Evolutionary conservation across 2,797 vertebrate species (phyloP).

Genomic region (Sciurus carolinensis): DNA sequence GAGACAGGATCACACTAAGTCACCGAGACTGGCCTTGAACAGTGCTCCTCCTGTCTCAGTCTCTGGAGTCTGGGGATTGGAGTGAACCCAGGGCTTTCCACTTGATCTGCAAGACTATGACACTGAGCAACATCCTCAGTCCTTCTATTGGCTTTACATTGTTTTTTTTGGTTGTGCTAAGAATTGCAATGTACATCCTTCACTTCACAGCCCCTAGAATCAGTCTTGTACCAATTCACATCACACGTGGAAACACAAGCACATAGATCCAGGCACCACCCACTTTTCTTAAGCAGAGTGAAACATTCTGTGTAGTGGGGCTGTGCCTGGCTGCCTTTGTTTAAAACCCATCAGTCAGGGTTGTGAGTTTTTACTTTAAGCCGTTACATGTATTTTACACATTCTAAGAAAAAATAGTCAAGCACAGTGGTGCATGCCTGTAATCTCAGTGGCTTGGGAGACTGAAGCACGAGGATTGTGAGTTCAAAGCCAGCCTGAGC

Average conservation of each 20-base stretch:
- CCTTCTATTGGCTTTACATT: not conserved
- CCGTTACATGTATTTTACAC: not conserved
- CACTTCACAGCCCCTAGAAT: not conserved
- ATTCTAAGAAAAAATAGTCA: slow-evolving; percentile 16
- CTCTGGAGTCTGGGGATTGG: not conserved
- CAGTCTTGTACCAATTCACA: not conserved
- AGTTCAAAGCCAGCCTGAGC: too few relatives aligned
- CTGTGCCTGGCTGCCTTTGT: not conserved
- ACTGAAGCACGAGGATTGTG: too few relatives aligned
- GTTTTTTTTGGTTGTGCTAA: not conserved
- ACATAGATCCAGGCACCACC: not conserved
- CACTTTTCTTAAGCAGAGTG: not conserved
- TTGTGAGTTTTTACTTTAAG: not conserved
- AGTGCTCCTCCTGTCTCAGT: not conserved
- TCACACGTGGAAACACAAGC: not conserved
- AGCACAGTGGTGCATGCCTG: too few relatives aligned
- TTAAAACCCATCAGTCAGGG: not conserved
- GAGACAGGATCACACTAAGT: not conserved
- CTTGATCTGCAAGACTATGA: too few relatives aligned
- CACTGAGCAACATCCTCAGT: too few relatives aligned
- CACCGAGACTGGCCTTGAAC: not conserved
- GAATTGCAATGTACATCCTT: not conserved
- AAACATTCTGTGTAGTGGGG: not conserved
- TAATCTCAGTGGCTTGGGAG: too few relatives aligned
- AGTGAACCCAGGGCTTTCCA: too few relatives aligned